A percentile compares a stretch with the other conserved stretches of the same genome.
phyloP scores from a whole-genome alignment of 2,888 invertebrate species.

The Teinopalpus imperialis region DNA sequence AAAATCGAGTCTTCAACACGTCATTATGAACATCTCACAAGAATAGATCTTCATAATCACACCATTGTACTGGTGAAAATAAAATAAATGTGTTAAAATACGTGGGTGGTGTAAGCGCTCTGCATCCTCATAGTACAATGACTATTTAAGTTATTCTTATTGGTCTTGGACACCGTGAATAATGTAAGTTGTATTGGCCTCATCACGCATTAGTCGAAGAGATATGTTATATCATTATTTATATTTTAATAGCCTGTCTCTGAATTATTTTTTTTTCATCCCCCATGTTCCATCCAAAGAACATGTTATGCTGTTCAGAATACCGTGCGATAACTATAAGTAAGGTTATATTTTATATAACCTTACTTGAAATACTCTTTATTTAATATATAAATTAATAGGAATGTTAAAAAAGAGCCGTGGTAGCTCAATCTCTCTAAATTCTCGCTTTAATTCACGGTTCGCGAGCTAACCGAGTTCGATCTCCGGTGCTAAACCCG shows the following conservation, averaged over 20 bases:
- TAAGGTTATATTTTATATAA: too few relatives aligned
- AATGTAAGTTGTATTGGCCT: slow-evolving; percentile 38
- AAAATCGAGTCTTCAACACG: not conserved
- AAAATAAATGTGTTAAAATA: slow-evolving; percentile 24
- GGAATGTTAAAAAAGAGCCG: too few relatives aligned
- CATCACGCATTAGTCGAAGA: slow-evolving; percentile 34
- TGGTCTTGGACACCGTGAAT: slow-evolving; percentile 44
- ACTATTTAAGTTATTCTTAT: slow-evolving; percentile 41
- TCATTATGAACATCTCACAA: slow-evolving; percentile 16
- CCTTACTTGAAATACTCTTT: too few relatives aligned
- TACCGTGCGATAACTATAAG: too few relatives aligned
- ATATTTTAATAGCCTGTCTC: slow-evolving; percentile 9
- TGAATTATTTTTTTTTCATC: too few relatives aligned
- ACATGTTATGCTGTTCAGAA: too few relatives aligned
- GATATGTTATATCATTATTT: slow-evolving; percentile 25
- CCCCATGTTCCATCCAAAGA: too few relatives aligned
- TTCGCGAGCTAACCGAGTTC: too few relatives aligned
- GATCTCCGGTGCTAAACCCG: too few relatives aligned
- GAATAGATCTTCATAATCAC: slow-evolving; percentile 10
- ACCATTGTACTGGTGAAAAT: slow-evolving; percentile 19
- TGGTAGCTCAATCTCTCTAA: too few relatives aligned
- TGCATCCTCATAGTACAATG: slow-evolving; percentile 28
- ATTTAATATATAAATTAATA: too few relatives aligned
- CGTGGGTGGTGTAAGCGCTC: slow-evolving; percentile 30
- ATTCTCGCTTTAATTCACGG: too few relatives aligned